phyloP scores from a whole-genome alignment of 2,113 vertebrate species.

The rat (Rattus norvegicus) region GRCr8 NC_086021.1:79158501-79159000 shows the following conservation, averaged over 20 bases:
- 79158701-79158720: background rate
- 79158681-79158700: background rate
- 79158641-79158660: background rate
- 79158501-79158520: background rate
- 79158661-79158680: background rate
- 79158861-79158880: background rate
- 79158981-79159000: background rate
- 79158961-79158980: background rate
- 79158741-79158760: background rate
- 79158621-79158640: background rate
- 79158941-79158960: constrained; percentile 28
- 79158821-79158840: background rate
- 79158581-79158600: background rate
- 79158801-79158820: background rate
- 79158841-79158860: constrained; percentile 5
- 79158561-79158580: background rate
- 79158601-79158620: background rate
- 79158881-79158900: background rate
- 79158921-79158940: background rate
- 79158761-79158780: background rate
- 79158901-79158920: background rate
- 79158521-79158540: background rate
- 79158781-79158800: background rate
- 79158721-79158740: background rate
- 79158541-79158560: background rate